These are phyloP conservation scores for Ormyrus nitidulus DNA, from an alignment of 2,888 invertebrate genomes.

Conservation along the genomic window DNA sequence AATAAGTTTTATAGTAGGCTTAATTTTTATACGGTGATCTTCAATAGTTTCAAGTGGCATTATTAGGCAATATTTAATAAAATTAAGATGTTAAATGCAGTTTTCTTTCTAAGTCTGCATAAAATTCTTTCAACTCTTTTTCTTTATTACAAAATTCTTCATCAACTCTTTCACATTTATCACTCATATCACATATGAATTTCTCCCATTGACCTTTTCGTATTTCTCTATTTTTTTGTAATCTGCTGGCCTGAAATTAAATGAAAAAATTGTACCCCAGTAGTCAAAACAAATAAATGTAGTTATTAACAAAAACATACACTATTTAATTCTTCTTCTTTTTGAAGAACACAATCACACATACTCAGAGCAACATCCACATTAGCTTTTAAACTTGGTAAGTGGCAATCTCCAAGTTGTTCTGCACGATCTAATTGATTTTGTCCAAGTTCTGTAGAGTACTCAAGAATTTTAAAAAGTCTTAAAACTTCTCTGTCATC, in stretches of 20 bases:
- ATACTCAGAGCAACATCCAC: conserved; percentile 81
- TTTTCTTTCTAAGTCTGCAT: conserved; percentile 85
- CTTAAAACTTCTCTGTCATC: conserved; percentile 88
- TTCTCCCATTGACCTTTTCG: conserved; percentile 83
- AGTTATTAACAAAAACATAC: conserved; percentile 71
- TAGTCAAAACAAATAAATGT: not conserved
- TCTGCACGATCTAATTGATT: conserved; percentile 84
- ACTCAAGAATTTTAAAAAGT: conserved; percentile 86
- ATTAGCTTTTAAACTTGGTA: conserved; percentile 81
- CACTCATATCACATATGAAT: conserved; percentile 87
- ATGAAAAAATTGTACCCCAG: not conserved
- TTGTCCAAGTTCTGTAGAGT: conserved; percentile 86
- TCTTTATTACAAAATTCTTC: conserved; percentile 87
- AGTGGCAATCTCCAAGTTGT: conserved; percentile 79
- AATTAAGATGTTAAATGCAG: conserved; percentile 78
- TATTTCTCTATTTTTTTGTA: conserved; percentile 76
- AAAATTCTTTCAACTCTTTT: conserved; percentile 84
- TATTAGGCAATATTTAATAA: conserved; percentile 44
- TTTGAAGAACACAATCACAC: conserved; percentile 80
- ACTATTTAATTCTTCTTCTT: conserved; percentile 78
- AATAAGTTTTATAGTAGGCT: conserved; percentile 79
- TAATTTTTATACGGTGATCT: conserved; percentile 81
- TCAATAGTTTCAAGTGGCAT: conserved; percentile 77
- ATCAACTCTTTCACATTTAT: conserved; percentile 86
- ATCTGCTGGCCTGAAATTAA: conserved; percentile 74